These are phyloP conservation scores for Myopa tessellatipennis DNA, from an alignment of 2,888 invertebrate genomes.

Conservation along the genomic window DNA sequence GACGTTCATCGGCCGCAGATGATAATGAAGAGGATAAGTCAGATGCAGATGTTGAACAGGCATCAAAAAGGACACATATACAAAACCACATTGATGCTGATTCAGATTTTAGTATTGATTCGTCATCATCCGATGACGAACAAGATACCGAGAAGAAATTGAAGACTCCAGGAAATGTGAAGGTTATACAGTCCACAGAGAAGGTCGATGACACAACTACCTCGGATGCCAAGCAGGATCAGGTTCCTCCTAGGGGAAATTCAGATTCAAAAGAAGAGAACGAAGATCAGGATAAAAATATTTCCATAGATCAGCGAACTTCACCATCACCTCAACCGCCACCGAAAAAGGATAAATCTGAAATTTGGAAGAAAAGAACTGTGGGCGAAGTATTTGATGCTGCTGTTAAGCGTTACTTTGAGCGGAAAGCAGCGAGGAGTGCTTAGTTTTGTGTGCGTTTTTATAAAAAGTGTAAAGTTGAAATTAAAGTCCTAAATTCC, in stretches of 20 bases:
- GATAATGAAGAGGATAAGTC: conserved; percentile 59
- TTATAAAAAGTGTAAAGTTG: neutral
- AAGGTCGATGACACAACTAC: neutral
- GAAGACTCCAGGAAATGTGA: conserved; percentile 28
- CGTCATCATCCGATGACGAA: conserved; percentile 69
- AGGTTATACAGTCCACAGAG: neutral
- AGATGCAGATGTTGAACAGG: conserved; percentile 62
- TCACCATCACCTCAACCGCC: conserved; percentile 38
- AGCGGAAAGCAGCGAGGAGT: conserved; percentile 75
- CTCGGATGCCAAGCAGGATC: neutral
- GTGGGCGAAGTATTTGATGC: conserved; percentile 81
- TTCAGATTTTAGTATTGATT: conserved; percentile 78
- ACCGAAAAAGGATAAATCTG: conserved; percentile 75
- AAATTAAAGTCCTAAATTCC: neutral
- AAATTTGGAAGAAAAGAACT: conserved; percentile 87
- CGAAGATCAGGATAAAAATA: conserved; percentile 45
- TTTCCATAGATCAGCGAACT: conserved; percentile 48
- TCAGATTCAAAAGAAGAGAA: conserved; percentile 50
- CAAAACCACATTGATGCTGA: conserved; percentile 78
- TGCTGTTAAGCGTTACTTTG: conserved; percentile 80
- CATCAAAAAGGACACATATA: conserved; percentile 69
- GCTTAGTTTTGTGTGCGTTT: conserved; percentile 38
- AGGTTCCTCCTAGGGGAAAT: neutral
- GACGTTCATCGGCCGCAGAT: conserved; percentile 69
- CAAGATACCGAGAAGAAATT: conserved; percentile 47